These are phyloP conservation scores for Apis florea DNA, from an alignment of 1,140 invertebrate species.

Conservation along the genomic window DNA sequence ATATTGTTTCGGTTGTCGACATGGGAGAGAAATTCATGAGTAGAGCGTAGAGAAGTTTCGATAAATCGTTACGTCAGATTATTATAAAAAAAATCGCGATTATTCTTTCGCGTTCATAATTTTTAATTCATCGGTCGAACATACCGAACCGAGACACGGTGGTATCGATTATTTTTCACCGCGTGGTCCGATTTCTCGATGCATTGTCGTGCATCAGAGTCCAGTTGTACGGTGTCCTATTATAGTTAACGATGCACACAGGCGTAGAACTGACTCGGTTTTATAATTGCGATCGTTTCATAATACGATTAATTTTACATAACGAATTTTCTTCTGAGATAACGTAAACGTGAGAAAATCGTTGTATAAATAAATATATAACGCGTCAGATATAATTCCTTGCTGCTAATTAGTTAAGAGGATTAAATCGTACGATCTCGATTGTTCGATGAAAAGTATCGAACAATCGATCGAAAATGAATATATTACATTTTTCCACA, in stretches of 20 bases:
- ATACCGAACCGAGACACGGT: slow-evolving; percentile 1
- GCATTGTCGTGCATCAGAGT: slow-evolving; percentile 54
- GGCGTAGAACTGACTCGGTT: slow-evolving; percentile 50
- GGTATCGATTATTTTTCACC: slow-evolving; percentile 38
- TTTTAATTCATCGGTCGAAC: background rate
- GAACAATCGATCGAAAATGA: too few relatives aligned
- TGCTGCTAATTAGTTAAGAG: too few relatives aligned
- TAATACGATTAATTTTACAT: background rate
- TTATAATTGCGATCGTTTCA: background rate
- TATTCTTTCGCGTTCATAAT: background rate
- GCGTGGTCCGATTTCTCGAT: slow-evolving; percentile 46
- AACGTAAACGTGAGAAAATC: too few relatives aligned
- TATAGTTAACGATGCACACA: slow-evolving; percentile 65
- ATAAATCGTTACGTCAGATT: background rate
- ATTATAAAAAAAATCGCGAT: background rate
- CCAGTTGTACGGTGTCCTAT: slow-evolving; percentile 67
- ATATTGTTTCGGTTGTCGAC: background rate
- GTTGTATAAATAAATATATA: too few relatives aligned
- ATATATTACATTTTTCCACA: too few relatives aligned
- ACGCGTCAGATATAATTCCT: too few relatives aligned
- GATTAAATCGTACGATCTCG: too few relatives aligned
- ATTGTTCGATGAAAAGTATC: too few relatives aligned
- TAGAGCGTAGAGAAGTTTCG: background rate
- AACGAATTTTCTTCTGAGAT: too few relatives aligned
- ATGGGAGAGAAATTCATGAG: background rate